phyloP scores from a whole-genome alignment of 1,140 invertebrate genomes.

The Drosophila jambulina region DNA sequence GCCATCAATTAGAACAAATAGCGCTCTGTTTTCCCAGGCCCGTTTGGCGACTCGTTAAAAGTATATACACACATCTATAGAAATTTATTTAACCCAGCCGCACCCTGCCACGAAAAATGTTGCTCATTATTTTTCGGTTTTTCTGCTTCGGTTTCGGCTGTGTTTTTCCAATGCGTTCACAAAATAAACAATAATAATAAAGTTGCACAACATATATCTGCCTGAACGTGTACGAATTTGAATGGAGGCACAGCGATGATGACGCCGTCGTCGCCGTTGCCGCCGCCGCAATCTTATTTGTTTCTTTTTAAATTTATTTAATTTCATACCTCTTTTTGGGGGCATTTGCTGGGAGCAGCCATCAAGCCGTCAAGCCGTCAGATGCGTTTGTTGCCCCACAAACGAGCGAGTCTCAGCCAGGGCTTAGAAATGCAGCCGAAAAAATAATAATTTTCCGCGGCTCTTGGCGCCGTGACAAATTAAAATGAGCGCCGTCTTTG shows the following conservation, averaged over 20 bases:
- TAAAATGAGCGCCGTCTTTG: conserved; percentile 55
- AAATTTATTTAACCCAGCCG: conserved; percentile 10
- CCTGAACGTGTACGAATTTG: conserved; percentile 43
- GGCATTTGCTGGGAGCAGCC: conserved; percentile 52
- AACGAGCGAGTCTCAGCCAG: conserved; percentile 1
- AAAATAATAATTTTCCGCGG: conserved; percentile 49
- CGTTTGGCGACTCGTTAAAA: conserved; percentile 47
- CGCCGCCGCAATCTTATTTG: conserved; percentile 28
- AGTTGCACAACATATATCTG: conserved; percentile 45
- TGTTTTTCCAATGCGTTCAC: conserved; percentile 45
- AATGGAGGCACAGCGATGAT: conserved; percentile 28
- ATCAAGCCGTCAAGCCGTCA: conserved; percentile 30
- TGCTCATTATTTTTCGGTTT: conserved; percentile 48
- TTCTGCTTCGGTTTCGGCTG: too few species aligned
- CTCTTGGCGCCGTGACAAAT: conserved; percentile 56
- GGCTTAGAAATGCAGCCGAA: conserved; percentile 58
- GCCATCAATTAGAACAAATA: conserved; percentile 54
- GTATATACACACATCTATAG: neutral
- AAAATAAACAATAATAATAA: conserved; percentile 48
- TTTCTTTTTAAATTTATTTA: conserved; percentile 43
- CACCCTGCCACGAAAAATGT: conserved; percentile 42
- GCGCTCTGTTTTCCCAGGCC: conserved; percentile 34
- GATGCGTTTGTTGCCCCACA: conserved; percentile 56
- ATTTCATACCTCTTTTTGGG: conserved; percentile 46
- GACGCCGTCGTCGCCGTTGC: conserved; percentile 1